These are phyloP conservation scores for Megamerina dolium DNA, from an alignment of 2,888 invertebrate species.

Conservation along the genomic window DNA sequence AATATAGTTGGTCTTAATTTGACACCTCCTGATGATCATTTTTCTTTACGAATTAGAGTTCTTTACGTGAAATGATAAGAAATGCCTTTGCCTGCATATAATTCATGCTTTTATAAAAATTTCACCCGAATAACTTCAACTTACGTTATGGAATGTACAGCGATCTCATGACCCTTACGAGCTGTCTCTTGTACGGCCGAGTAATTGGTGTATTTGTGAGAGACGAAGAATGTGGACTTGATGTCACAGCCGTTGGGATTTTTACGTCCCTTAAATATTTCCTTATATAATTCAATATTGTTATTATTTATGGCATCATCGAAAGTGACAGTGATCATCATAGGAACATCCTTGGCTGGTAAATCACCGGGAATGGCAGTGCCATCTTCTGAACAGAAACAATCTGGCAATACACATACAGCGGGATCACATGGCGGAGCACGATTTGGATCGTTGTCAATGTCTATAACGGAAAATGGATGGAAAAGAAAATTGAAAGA, in stretches of 20 bases:
- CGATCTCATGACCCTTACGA: constrained; percentile 88
- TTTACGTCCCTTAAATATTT: constrained; percentile 84
- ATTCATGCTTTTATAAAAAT: not conserved
- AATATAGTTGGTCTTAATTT: too few relatives aligned
- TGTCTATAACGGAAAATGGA: constrained; percentile 60
- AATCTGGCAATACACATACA: constrained; percentile 83
- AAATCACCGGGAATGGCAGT: constrained; percentile 80
- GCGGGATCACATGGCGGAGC: constrained; percentile 83
- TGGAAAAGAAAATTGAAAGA: not conserved
- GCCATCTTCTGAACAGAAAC: constrained; percentile 91
- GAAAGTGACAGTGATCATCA: constrained; percentile 92
- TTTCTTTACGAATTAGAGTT: too few relatives aligned
- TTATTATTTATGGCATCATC: constrained; percentile 94
- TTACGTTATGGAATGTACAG: constrained; percentile 90
- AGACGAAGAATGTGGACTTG: constrained; percentile 86
- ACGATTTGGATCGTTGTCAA: constrained; percentile 88
- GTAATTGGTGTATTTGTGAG: constrained; percentile 90
- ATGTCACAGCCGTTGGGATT: constrained; percentile 92
- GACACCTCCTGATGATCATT: too few relatives aligned
- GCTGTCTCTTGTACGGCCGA: constrained; percentile 88
- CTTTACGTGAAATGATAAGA: too few relatives aligned
- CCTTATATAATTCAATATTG: constrained; percentile 88
- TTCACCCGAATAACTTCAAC: constrained; percentile 40
- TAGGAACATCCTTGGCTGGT: constrained; percentile 78
- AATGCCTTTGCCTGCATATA: too few relatives aligned